Base-by-base conservation (phyloP, 2,797 vertebrate species). In the Lagocephalus sceleratus region DNA sequence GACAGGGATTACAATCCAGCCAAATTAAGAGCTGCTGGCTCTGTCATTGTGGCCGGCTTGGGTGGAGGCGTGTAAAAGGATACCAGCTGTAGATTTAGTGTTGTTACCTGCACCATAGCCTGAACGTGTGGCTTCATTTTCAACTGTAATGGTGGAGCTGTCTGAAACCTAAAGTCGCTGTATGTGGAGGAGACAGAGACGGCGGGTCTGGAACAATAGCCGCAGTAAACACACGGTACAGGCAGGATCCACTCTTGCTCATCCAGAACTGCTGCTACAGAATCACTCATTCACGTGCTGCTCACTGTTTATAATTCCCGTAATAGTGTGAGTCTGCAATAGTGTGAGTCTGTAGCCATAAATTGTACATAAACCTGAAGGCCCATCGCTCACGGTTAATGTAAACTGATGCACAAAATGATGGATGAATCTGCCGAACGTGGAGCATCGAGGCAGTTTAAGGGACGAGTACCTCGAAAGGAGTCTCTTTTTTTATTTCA, bases 1-100 rank as follows among this genome's bases (percentile, higher is more conserved):
- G 87, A 88, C 86, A 80, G 78, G 73, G 85, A 80, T 84, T 84
- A 80, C 85, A 89, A 87, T 88, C 87, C 82, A 54, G 74, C 76
- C 85, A 84, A 89, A 88, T 87, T 83, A 82, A 85, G 59, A 84
- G 81, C 75, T 60, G 73, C 81, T 64, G 79, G 83, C 84, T 88
- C 85, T 89, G 66, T 88, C 85, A 88, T 89, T 89, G 82, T 79
- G 84, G 82, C 55, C 12, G 25, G 46, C 50, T 71, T 41, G 41
- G 65, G 60, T 25, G 75, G 61, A 68, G 46, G 71, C 48, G 72
- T 74, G 76, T 68, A 78, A 79, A 62, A 66, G 71, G 66, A 81
- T 73, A 74, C 54, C 39, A 38, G 17, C 65, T 57, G 51, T 62
- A 73, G 68, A 77, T 57, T 51, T 72, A 74, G 86, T 81, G 78